These are phyloP conservation scores for Macrotus californicus DNA, from an alignment of 2,113 vertebrate species.

Conservation along the genomic window DNA sequence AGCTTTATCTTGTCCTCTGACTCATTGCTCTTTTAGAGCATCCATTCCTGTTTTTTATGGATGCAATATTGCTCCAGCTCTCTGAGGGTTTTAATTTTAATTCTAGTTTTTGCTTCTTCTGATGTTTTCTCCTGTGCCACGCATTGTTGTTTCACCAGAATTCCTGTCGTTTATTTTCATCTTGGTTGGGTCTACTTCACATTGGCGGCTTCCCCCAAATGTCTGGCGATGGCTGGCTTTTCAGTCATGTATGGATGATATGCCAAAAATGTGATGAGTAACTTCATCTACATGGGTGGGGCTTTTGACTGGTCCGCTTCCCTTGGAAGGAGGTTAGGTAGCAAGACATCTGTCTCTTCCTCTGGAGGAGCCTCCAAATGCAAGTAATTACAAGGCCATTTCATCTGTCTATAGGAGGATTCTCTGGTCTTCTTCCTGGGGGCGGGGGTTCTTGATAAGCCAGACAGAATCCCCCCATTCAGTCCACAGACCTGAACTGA, in stretches of 20 bases:
- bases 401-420: neutral
- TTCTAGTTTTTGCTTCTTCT: neutral
- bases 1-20: neutral
- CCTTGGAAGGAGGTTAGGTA: neutral
- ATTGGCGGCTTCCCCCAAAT: neutral
- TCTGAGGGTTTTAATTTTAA: neutral
- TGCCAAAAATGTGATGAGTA: neutral
- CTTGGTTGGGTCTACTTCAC: neutral
- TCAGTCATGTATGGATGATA: neutral
- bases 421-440: neutral
- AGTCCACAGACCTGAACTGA: neutral
- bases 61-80: neutral
- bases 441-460: neutral
- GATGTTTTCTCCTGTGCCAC: neutral
- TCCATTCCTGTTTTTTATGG: neutral
- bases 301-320: neutral
- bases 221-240: neutral
- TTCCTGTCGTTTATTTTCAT: neutral
- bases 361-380: neutral
- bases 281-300: neutral
- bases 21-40: neutral
- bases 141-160: neutral
- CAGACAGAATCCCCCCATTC: neutral
- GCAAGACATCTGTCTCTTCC: neutral
- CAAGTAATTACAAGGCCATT: neutral